phyloP scores from a whole-genome alignment of 2,888 invertebrate species.

The Temnothorax rugatulus region DNA sequence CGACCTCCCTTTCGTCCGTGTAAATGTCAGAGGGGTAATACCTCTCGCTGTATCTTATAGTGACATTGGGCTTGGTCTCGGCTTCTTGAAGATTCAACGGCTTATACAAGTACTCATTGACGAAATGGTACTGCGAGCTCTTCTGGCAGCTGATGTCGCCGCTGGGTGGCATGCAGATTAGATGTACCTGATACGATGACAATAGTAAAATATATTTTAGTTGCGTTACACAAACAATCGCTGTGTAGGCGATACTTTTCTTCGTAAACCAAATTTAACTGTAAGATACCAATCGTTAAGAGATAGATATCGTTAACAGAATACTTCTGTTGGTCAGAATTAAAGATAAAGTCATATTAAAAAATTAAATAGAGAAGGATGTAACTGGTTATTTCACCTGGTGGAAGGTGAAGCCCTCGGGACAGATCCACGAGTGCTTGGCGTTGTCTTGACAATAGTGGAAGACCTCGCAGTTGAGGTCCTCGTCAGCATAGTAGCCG shows the following conservation, averaged over 20 bases:
- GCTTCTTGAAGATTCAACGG: slow-evolving; percentile 95
- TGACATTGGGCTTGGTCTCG: slow-evolving; percentile 93
- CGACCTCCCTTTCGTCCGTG: slow-evolving; percentile 84
- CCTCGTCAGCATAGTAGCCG: slow-evolving; percentile 97
- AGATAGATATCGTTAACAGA: background rate
- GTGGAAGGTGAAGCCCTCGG: slow-evolving; percentile 95
- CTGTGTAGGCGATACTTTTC: background rate
- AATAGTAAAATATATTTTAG: background rate
- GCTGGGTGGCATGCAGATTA: slow-evolving; percentile 97
- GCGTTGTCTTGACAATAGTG: slow-evolving; percentile 97
- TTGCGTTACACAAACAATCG: background rate
- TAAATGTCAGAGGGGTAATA: slow-evolving; percentile 94
- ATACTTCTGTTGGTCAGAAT: background rate
- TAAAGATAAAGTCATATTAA: background rate
- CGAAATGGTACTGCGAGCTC: slow-evolving; percentile 96
- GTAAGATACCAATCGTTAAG: background rate
- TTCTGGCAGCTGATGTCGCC: slow-evolving; percentile 96
- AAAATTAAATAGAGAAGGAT: background rate
- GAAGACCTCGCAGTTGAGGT: slow-evolving; percentile 96
- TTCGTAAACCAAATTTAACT: background rate
- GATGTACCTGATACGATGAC: slow-evolving; percentile 90
- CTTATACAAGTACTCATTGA: slow-evolving; percentile 96
- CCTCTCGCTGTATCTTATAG: slow-evolving; percentile 92
- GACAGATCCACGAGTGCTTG: slow-evolving; percentile 97
- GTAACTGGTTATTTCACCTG: slow-evolving; percentile 85